These are phyloP conservation scores for Marasmarcha lunaedactyla DNA, from an alignment of 2,888 invertebrate species.

Conservation along the genomic window DNA sequence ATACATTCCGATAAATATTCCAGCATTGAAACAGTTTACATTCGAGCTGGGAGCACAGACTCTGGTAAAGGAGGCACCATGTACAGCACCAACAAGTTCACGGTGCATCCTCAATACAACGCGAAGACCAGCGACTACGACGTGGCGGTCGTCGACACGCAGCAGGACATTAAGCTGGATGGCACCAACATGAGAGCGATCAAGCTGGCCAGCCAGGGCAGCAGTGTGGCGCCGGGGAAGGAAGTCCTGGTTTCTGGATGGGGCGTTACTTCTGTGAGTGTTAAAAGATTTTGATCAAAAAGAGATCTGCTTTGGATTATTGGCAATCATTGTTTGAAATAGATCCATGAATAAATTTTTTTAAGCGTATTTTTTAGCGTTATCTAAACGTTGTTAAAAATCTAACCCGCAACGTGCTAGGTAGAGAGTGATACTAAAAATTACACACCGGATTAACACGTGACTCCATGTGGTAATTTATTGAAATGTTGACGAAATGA, in stretches of 20 bases:
- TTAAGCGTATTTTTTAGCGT: too few relatives aligned
- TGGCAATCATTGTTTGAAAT: too few relatives aligned
- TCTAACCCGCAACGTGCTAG: too few relatives aligned
- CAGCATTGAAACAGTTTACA: slow-evolving; percentile 28
- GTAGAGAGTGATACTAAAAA: too few relatives aligned
- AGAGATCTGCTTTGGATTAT: slow-evolving; percentile 2
- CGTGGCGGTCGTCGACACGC: slow-evolving; percentile 41
- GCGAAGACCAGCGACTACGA: slow-evolving; percentile 46
- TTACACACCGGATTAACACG: too few relatives aligned
- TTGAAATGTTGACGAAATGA: too few relatives aligned
- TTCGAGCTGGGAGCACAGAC: slow-evolving; percentile 48
- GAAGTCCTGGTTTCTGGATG: slow-evolving; percentile 40
- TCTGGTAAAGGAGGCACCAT: slow-evolving; percentile 39
- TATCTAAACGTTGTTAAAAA: too few relatives aligned
- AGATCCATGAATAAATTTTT: too few relatives aligned
- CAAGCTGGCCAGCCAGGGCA: slow-evolving; percentile 19
- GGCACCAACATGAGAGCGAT: slow-evolving; percentile 28
- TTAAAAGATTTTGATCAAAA: too few relatives aligned
- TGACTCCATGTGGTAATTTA: too few relatives aligned
- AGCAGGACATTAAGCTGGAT: slow-evolving; percentile 32
- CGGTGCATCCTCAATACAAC: slow-evolving; percentile 46
- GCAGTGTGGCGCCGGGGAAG: slow-evolving; percentile 24
- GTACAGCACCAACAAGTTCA: slow-evolving; percentile 33
- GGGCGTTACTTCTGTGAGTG: slow-evolving; percentile 46
- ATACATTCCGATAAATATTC: too few relatives aligned